Base-by-base conservation (phyloP, 2,113 vertebrate species). In the Albula glossodonta region DNA sequence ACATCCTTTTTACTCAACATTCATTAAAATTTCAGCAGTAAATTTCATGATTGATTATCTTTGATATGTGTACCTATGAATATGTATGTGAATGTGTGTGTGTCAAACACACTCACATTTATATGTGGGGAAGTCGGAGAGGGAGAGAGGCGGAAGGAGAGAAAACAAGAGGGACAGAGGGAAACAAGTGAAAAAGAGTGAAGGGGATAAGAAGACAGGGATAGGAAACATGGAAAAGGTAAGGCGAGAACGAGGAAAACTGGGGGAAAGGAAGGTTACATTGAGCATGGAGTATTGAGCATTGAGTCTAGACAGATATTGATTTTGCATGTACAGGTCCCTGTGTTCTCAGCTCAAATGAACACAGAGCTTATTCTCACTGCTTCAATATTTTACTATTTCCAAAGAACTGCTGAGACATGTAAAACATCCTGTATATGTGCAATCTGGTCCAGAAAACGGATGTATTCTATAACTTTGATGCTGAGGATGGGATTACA, bases 11-110 rank as follows among this genome's bases (percentile, higher is more conserved):
- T 41, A 41, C 31, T 41, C 31, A 41, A 41, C 31, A 41, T 41
- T 41, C 31, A 41, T 41, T 41, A 41, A 41, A 41, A 41, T 41
- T 1, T 41, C 31, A 41, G 31, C 31, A 41, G 31, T 41, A 1
- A 41, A 41, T 41, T 41, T 41, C 31, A 41, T 41, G 31, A 41
- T 41, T 41, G 31, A 41, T 41, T 41, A 41, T 41, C 31, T 41
- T 41, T 41, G 31, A 11, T 9, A 4, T 5, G 78, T 53, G 91
- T 93, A 90, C 91, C 87, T 88, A 90, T 87, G 50, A 52, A 48
- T 9, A 22, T 52, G 50, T 22, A n/a, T 81, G 80, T 88, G 85
- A 80, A 53, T 87, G 66, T 88, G 66, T 83, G 80, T 85, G 85
- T 86, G 31, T 41, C 31, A 41, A 41, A 41, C 31, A 41, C 31